These are phyloP conservation scores for Orycteropus afer DNA, from an alignment of 2,113 vertebrate genomes.

Conservation along the genomic window DNA sequence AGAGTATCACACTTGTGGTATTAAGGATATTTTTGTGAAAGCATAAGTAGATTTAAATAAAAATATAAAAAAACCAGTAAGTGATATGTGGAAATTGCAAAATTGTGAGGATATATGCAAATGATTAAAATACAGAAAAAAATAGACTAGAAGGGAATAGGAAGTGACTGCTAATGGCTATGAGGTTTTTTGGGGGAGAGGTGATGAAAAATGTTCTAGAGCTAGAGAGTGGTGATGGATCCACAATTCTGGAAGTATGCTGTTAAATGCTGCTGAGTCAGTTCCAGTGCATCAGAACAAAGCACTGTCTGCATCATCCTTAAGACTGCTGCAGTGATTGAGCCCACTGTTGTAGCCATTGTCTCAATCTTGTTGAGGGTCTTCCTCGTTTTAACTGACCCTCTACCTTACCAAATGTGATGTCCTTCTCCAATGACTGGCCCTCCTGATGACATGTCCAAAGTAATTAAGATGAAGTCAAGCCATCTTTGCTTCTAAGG, in stretches of 20 bases:
- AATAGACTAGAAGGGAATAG: not conserved
- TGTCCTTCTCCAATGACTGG: not conserved
- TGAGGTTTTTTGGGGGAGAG: not conserved
- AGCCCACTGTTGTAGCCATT: not conserved
- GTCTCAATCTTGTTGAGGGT: not conserved
- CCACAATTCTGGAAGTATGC: not conserved
- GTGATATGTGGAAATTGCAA: not conserved
- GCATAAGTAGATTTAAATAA: not conserved
- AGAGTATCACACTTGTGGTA: not conserved
- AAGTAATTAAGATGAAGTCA: not conserved
- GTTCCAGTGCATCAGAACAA: not conserved
- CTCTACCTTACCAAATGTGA: not conserved
- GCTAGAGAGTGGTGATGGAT: not conserved
- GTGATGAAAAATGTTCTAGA: not conserved
- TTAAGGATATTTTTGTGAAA: not conserved
- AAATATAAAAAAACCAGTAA: not conserved
- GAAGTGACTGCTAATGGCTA: not conserved
- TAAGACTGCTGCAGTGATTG: too few relatives aligned
- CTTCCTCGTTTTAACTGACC: not conserved
- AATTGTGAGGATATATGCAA: not conserved
- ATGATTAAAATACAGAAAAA: not conserved
- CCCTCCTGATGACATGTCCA: not conserved
- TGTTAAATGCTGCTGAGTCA: not conserved
- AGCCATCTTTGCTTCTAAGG: not conserved
- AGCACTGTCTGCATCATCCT: not conserved